Conservation (phyloP, 2,113 vertebrate species). For the Lates calcarifer region DNA sequence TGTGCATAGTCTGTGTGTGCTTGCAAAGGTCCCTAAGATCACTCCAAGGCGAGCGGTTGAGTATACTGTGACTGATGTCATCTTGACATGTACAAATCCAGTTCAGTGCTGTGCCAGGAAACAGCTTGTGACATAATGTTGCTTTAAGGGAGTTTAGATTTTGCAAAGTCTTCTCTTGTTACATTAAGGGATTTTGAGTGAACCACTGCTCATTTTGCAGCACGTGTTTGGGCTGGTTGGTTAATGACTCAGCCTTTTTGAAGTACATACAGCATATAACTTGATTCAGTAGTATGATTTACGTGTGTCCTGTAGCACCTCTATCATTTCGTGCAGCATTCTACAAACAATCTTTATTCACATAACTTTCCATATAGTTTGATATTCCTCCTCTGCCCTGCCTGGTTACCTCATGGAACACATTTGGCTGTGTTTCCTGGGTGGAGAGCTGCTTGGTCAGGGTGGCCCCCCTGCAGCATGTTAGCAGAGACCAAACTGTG, state of each 20-base stretch:
- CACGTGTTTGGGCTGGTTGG: conserved; percentile 5
- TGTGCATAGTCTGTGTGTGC: conserved; percentile 22
- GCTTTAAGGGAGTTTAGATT: conserved; percentile 61
- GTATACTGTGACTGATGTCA: conserved; percentile 52
- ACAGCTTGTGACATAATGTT: conserved; percentile 65
- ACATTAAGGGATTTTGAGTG: conserved; percentile 33
- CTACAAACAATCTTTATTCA: conserved; percentile 1
- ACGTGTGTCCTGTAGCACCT: conserved; percentile 7
- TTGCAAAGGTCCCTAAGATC: conserved; percentile 1
- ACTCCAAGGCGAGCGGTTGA: neutral
- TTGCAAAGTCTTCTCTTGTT: conserved; percentile 31
- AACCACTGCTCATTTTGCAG: conserved; percentile 35
- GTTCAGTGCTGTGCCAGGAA: conserved; percentile 51
- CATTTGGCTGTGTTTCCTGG: conserved; percentile 27
- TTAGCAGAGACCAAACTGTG: neutral
- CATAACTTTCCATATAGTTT: conserved; percentile 5
- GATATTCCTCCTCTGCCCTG: conserved; percentile 16
- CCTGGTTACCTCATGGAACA: conserved; percentile 32
- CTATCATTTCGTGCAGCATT: conserved; percentile 1
- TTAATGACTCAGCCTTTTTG: conserved; percentile 41
- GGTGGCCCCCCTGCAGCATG: neutral
- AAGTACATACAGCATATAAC: conserved; percentile 5
- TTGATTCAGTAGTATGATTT: conserved; percentile 1
- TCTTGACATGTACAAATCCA: conserved; percentile 56
- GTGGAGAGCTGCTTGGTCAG: conserved; percentile 25